Evolutionary conservation across 30 jellyfish, hydroid and myxozoan genomes (phyloP), one percentile per base, ranked within the genome.

Genomic region (Turritopsis dohrnii): DNA sequence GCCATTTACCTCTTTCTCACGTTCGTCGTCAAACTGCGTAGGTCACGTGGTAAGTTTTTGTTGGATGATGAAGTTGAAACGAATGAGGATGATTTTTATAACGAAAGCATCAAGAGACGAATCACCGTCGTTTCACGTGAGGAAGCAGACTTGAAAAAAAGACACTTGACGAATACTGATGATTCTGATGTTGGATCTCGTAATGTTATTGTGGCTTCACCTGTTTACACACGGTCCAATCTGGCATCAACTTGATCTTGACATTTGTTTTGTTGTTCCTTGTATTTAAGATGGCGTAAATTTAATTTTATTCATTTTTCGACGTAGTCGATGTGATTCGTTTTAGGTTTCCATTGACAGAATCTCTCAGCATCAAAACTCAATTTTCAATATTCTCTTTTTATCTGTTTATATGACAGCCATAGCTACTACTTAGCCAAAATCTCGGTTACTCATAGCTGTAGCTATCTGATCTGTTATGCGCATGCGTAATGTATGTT

Each of bases 161-260:
- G n/a, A n/a, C n/a, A n/a, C n/a, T n/a, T n/a, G n/a, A n/a, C n/a
- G 60, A 41, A 3, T 5, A 41, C 60, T 3, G 60, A 41, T 3
- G 60, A 41, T 41, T 41, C 60, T 41, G 60, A 41, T 13, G 13
- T 13, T 41, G 60, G 60, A 5, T 41, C 60, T 41, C 60, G 13
- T 41, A 41, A 41, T 41, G 60, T 41, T 3, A 41, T 41, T 41
- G 60, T 41, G 5, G 9, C 60, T 41, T 7, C 77, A 0, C 77
- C 77, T 23, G 30, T 27, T n/a, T 69, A 69, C 77, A 69, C 8
- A n/a, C 77, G 77, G 22, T 69, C 77, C 28, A 41, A 41, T 41
- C 13, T 41, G 13, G 60, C 60, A 41, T 41, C 13, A 41, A 3
- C 13, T n/a, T n/a, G n/a, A n/a, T n/a, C n/a, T n/a, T n/a, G n/a